Conservation (phyloP, 2,113 vertebrate genomes). For the Chiloscyllium plagiosum region DNA sequence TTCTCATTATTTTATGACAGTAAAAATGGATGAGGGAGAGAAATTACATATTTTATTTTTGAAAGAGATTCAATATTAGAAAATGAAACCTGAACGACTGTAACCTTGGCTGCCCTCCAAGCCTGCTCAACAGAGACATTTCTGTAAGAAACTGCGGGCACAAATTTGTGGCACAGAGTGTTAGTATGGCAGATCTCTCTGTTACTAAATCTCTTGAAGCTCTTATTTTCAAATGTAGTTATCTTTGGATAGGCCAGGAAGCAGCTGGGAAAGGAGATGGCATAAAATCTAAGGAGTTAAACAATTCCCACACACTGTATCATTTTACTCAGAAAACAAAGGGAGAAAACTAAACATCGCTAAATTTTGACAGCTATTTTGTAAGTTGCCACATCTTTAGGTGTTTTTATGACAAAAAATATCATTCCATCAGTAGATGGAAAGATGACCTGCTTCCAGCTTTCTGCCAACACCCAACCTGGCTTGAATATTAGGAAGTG, state of each 20-base stretch:
- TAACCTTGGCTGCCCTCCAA: constrained; percentile 21
- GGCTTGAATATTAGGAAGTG: not conserved
- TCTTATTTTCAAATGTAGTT: not conserved
- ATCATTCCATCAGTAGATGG: not conserved
- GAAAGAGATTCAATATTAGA: constrained; percentile 25
- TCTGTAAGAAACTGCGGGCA: not conserved
- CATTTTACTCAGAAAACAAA: not conserved
- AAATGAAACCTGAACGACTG: constrained; percentile 12
- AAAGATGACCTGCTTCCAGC: not conserved
- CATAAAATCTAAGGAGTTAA: not conserved
- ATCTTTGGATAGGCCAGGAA: not conserved
- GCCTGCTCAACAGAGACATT: not conserved
- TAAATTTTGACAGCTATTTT: not conserved
- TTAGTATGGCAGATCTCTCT: not conserved
- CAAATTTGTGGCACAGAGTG: not conserved
- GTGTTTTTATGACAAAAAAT: not conserved
- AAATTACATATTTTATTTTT: constrained; percentile 30
- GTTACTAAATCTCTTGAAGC: not conserved
- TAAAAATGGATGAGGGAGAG: constrained; percentile 33
- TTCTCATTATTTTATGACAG: constrained; percentile 31
- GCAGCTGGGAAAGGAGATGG: not conserved
- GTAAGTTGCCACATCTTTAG: not conserved
- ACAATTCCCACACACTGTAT: not conserved
- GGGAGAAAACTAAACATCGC: not conserved
- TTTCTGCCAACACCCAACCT: not conserved